Percentiles rank a stretch among this genome's conserved stretches.
phyloP scores from a whole-genome alignment of 1,140 invertebrate species.

The Dryas iulia region DNA sequence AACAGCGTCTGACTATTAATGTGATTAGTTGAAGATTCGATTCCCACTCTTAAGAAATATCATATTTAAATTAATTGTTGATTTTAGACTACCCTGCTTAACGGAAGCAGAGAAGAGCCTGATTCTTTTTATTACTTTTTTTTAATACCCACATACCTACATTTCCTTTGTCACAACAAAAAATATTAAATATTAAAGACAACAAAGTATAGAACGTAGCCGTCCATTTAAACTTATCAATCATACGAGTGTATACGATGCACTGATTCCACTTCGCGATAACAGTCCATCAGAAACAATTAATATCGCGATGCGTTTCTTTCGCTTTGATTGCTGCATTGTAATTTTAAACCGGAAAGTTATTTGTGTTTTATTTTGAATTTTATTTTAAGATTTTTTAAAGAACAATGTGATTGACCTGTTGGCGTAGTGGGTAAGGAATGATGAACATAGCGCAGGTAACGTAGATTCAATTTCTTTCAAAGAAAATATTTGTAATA shows the following conservation, averaged over 20 bases:
- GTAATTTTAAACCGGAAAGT: constrained; percentile 2
- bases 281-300: constrained; percentile 34
- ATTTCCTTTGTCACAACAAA: background rate
- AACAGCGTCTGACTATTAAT: no score
- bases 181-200: background rate
- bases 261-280: constrained; percentile 26
- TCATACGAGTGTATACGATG: constrained; percentile 7
- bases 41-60: no score
- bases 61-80: no score
- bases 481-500: background rate
- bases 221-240: constrained; percentile 9
- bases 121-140: background rate
- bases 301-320: constrained; percentile 34
- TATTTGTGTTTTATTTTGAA: background rate
- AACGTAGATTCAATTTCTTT: background rate
- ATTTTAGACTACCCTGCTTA: no score
- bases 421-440: background rate
- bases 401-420: background rate
- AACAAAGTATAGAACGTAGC: background rate
- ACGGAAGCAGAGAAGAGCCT: no score
- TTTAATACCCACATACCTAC: background rate
- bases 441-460: background rate
- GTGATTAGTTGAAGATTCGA: no score
- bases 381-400: background rate
- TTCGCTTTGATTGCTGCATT: constrained; percentile 15